Evolutionary conservation across 2,113 vertebrate genomes (phyloP).

Genomic region (Penelope pileata): DNA sequence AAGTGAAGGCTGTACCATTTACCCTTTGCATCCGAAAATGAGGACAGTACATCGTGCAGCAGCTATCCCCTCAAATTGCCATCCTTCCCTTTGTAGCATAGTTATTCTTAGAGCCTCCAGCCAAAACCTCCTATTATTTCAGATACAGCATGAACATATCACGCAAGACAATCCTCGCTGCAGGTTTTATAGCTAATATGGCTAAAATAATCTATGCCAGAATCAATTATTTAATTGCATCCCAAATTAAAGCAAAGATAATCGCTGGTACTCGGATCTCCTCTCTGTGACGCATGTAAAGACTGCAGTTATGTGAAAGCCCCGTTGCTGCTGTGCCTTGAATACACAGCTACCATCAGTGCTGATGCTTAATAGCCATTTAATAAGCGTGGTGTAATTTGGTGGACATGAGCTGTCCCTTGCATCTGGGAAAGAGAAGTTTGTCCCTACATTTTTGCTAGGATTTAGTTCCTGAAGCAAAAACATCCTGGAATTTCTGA

Average conservation of each 20-base stretch:
- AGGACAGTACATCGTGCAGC: background rate
- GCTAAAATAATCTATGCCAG: slow-evolving; percentile 36
- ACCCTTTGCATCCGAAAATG: background rate
- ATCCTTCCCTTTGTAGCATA: background rate
- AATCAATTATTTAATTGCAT: slow-evolving; percentile 24
- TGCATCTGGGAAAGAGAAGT: background rate
- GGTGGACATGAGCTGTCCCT: background rate
- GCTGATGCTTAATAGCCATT: background rate
- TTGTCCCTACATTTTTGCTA: background rate
- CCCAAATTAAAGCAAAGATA: background rate
- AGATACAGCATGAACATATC: background rate
- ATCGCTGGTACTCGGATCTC: background rate
- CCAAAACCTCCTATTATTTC: slow-evolving; percentile 21
- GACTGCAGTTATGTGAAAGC: background rate
- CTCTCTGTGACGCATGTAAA: background rate
- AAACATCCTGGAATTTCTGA: background rate
- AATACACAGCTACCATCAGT: background rate
- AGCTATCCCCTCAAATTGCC: background rate
- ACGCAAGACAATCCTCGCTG: slow-evolving; percentile 27
- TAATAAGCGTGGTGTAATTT: background rate
- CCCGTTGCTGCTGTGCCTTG: fast-evolving
- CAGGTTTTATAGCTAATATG: slow-evolving; percentile 3
- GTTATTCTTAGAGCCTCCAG: slow-evolving; percentile 20
- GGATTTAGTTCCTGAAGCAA: background rate
- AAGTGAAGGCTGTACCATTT: background rate